phyloP scores from a whole-genome alignment of 1,140 invertebrate species.

The Bicyclus anynana region DNA sequence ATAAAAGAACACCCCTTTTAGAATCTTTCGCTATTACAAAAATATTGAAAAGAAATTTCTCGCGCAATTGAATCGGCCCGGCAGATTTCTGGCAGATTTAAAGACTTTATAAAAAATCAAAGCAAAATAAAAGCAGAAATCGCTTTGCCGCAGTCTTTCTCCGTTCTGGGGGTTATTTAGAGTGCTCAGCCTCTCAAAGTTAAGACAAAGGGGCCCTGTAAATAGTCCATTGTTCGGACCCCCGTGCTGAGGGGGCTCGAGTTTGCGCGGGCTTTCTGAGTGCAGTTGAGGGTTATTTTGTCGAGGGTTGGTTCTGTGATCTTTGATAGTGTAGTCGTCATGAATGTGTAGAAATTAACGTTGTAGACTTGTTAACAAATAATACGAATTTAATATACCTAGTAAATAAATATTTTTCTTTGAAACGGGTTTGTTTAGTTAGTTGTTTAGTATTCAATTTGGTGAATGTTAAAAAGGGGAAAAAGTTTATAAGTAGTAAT shows the following conservation, averaged over 20 bases:
- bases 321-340: conserved; percentile 24
- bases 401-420: neutral
- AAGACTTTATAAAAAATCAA: conserved; percentile 10
- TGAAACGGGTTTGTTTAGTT: no score
- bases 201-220: conserved; percentile 52
- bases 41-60: conserved; percentile 7
- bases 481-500: no score
- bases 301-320: conserved; percentile 25
- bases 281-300: conserved; percentile 24
- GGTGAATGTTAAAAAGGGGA: no score
- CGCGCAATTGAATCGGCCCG: conserved; percentile 4
- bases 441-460: no score
- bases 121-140: conserved; percentile 20
- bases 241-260: conserved; percentile 35
- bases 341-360: conserved; percentile 3
- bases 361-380: neutral
- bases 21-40: neutral
- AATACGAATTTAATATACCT: neutral
- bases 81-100: conserved; percentile 4
- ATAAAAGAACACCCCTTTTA: neutral
- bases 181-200: conserved; percentile 44
- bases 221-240: conserved; percentile 56
- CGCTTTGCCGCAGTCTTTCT: conserved; percentile 25
- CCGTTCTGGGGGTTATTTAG: conserved; percentile 30
- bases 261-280: conserved; percentile 48